Base-by-base conservation (phyloP, 2,113 vertebrate species). In the Grallaria varia region DNA sequence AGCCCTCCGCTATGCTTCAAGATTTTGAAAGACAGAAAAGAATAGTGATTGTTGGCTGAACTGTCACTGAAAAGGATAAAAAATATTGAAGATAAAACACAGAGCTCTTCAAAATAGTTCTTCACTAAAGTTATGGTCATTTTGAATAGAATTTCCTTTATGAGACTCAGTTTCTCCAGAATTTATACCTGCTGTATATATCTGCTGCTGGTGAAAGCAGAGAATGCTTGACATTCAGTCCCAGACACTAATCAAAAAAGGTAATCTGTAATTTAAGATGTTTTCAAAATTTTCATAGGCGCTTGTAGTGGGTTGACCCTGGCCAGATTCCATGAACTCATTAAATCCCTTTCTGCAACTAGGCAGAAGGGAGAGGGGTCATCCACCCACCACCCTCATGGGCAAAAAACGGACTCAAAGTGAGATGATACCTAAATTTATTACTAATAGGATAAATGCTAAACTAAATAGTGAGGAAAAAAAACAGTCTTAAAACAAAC, bases 81-180 rank as follows among this genome's bases (percentile, higher is more conserved):
- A 44, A 67, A 40, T 77, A 71, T 37, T 67, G 79, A 85, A 71
- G 69, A 73, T 67, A 88, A 93, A 96, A 88, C 50, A 58, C 45
- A 90, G 75, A 73, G 62, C 23, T 91, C 68, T 92, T 95, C 52
- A 85, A 89, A 90, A 45, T 74, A 76, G 39, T 92, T 93, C 63
- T 76, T 19, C 28, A 19, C 33, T 77, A 30, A 93, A 92, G 72
- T 90, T 84, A 94, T 28, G 64, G 85, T 86, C 3, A 94, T 92
- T 95, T 94, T 47, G 90, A 59, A 71, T 60, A 81, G 56, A 74
- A 74, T 93, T 91, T 95, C 64, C 52, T 86, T 88, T 94, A 80
- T 80, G 69, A 92, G 56, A 59, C 44, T 69, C 44, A 80, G 22
- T 88, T 96, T 93, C 68, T 74, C 22, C n/a, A 64, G 56, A 80